Conservation (phyloP, 2,888 invertebrate species). For the Andrena praecox region DNA sequence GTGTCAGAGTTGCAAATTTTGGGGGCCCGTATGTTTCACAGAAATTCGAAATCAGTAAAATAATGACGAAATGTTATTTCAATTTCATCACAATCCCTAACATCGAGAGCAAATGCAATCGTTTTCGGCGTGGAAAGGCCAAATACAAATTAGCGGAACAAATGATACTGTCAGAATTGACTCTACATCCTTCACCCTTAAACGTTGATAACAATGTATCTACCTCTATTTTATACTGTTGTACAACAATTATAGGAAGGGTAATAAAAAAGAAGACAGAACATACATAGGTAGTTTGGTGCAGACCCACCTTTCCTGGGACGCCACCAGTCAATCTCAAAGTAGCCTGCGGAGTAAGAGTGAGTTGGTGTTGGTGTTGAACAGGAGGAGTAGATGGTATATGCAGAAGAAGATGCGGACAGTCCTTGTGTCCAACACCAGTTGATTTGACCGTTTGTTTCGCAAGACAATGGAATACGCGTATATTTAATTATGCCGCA, state of each 20-base stretch:
- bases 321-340: conserved; percentile 98
- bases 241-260: conserved; percentile 75
- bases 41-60: too few relatives aligned
- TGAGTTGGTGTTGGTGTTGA: conserved; percentile 85
- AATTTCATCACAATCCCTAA: too few relatives aligned
- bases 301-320: conserved; percentile 96
- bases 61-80: too few relatives aligned
- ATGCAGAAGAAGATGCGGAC: conserved; percentile 91
- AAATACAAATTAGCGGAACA: conserved; percentile 35
- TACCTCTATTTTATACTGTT: conserved; percentile 73
- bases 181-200: conserved; percentile 62
- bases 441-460: conserved; percentile 79
- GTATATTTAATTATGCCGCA: conserved; percentile 82
- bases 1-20: too few relatives aligned
- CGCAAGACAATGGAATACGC: conserved; percentile 82
- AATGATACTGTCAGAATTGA: conserved; percentile 58
- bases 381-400: conserved; percentile 84
- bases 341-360: conserved; percentile 95
- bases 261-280: conserved; percentile 83
- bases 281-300: conserved; percentile 85
- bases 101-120: too few relatives aligned
- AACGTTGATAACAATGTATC: conserved; percentile 65
- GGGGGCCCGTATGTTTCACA: too few relatives aligned
- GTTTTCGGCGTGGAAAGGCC: too few relatives aligned
- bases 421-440: conserved; percentile 87